phyloP scores from a whole-genome alignment of 2,888 invertebrate species.

The Eupithecia vulgata region DNA sequence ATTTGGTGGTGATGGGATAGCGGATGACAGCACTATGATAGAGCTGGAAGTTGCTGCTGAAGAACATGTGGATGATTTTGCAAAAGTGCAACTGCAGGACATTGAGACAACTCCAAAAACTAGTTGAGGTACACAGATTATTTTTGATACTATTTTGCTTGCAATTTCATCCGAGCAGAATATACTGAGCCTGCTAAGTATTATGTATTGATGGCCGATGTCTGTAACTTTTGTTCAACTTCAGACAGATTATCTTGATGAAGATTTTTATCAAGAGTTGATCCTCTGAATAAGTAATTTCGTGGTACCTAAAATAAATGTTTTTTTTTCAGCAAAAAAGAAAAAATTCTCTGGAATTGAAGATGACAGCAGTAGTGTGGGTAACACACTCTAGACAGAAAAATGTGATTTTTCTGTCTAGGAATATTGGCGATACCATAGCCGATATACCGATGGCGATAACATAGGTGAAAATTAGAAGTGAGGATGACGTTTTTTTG shows the following conservation, averaged over 20 bases:
- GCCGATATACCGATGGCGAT: too few species aligned
- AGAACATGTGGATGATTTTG: neutral
- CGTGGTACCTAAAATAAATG: neutral
- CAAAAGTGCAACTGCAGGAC: neutral
- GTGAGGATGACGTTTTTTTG: too few species aligned
- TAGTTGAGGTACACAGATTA: neutral
- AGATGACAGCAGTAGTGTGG: neutral
- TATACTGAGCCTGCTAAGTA: neutral
- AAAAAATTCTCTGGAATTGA: neutral
- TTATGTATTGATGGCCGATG: neutral
- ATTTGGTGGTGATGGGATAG: slow-evolving; percentile 39
- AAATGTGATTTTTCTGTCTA: too few species aligned
- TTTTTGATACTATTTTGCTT: neutral
- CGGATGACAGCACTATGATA: slow-evolving; percentile 9
- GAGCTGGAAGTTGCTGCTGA: neutral
- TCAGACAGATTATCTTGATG: too few species aligned
- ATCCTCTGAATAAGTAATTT: too few species aligned
- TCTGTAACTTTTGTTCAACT: neutral
- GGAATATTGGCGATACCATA: too few species aligned
- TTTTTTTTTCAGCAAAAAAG: neutral
- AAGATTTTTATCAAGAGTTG: too few species aligned
- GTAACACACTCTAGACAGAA: too few species aligned
- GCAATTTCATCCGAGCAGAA: neutral
- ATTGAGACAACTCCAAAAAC: neutral
- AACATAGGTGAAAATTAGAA: too few species aligned